phyloP scores from a whole-genome alignment of 2,888 invertebrate species.

The Norana najaformis region DNA sequence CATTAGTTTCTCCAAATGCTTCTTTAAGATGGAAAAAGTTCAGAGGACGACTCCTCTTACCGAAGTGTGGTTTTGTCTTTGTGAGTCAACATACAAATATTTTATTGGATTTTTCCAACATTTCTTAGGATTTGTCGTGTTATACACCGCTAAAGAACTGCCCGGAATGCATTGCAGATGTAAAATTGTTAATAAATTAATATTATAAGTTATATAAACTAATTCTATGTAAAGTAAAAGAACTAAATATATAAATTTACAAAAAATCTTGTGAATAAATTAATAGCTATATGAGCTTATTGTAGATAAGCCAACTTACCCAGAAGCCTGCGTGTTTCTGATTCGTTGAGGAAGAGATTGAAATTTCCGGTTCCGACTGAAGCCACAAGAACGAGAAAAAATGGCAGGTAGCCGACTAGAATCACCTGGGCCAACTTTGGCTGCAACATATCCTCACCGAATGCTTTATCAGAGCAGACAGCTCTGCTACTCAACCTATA shows the following conservation, averaged over 20 bases:
- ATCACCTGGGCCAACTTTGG: background rate
- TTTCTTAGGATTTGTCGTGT: background rate
- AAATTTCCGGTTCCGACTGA: conserved; percentile 26
- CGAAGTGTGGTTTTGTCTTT: background rate
- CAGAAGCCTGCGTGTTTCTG: conserved; percentile 30
- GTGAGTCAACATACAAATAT: background rate
- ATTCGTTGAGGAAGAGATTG: conserved; percentile 33
- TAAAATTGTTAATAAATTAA: too few species aligned
- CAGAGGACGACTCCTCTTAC: background rate
- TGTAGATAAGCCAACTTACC: conserved; percentile 14
- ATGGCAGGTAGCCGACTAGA: background rate
- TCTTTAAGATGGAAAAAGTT: background rate
- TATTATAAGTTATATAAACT: too few species aligned
- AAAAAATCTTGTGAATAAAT: too few species aligned
- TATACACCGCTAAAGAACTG: background rate
- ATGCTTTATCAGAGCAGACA: too few species aligned
- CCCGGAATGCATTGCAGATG: background rate
- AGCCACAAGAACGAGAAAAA: background rate
- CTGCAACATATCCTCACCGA: background rate
- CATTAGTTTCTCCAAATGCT: background rate
- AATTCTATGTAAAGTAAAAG: too few species aligned
- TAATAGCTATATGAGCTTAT: background rate
- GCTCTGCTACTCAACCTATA: background rate
- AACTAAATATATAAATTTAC: too few species aligned
- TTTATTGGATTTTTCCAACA: background rate